Base-by-base conservation (phyloP, 2,113 vertebrate genomes). In the Charina bottae region DNA sequence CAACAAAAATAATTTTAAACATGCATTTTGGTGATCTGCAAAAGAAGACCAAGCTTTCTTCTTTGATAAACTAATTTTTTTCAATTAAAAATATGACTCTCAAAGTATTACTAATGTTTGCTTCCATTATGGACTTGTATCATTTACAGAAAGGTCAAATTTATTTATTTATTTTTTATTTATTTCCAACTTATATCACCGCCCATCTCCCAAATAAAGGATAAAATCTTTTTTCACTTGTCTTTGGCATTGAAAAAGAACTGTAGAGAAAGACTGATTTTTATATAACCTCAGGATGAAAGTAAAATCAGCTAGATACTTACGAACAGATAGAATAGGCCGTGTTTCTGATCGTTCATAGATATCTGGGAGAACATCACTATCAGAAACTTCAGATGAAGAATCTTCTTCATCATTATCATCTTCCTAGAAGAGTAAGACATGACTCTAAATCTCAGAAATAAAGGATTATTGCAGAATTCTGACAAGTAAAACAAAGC, bases 271-370 rank as follows among this genome's bases (percentile, higher is more conserved):
- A 90, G 23, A 21, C 21, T 11, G 37, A 19, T 49, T 88, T 28
- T 46, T 28, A 4, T 24, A 49, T 26, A 17, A 17, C 0, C 33
- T 49, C 1, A 89, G 59, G 2, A 3, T 19, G 26, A n/a, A 83
- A 78, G 5, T 28, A 24, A 56, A 53, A 53, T 1, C 2, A 2
- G 1, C 89, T 91, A 72, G 37, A 89, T 92, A 99, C 99, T 99
- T 96, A 99, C 99, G 99, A 87, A 98, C 97, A 92, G 99, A 99
- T 55, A 99, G 94, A 97, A 99, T 99, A 42, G 99, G 99, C 72
- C 97, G 98, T 0, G 97, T 98, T 97, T 99, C 99, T 0, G 98
- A 97, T 19, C 97, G 97, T 68, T 98, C 98, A 0, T 98, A 97
- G 59, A 95, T 97, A 3, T 98, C 98, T 10, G 96, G 97, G 62